phyloP scores from a whole-genome alignment of 2,113 vertebrate genomes.

The Orcinus orca region DNA sequence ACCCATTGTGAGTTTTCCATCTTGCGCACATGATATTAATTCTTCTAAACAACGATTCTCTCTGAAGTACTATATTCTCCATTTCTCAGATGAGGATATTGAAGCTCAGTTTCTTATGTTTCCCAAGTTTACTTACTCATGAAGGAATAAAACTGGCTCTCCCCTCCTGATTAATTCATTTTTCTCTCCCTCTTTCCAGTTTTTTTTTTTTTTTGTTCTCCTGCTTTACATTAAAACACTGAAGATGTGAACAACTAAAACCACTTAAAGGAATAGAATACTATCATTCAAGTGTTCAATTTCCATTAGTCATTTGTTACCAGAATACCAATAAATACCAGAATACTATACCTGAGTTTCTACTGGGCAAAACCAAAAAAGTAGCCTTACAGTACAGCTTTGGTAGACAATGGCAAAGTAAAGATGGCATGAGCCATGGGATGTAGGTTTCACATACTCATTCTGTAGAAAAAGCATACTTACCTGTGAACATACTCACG shows the following conservation, averaged over 20 bases:
- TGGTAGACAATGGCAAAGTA: neutral
- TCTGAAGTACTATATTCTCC: neutral
- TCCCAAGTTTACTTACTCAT: neutral
- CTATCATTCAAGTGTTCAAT: neutral
- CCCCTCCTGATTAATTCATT: neutral
- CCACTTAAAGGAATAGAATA: neutral
- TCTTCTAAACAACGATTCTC: neutral
- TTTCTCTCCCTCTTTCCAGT: neutral
- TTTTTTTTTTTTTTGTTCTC: neutral
- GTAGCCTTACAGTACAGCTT: neutral
- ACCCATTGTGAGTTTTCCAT: neutral
- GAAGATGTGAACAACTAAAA: neutral
- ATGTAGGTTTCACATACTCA: neutral
- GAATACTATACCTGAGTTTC: neutral
- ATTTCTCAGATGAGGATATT: neutral
- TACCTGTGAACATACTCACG: neutral
- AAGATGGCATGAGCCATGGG: neutral
- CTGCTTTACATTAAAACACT: neutral
- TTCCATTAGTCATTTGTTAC: neutral
- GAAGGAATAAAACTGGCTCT: neutral
- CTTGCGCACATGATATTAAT: neutral
- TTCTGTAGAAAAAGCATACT: neutral
- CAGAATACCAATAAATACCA: neutral
- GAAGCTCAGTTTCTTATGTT: neutral
- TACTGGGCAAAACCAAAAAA: neutral